Conservation (phyloP, 2,888 invertebrate species). For the Euplagia quadripunctaria region DNA sequence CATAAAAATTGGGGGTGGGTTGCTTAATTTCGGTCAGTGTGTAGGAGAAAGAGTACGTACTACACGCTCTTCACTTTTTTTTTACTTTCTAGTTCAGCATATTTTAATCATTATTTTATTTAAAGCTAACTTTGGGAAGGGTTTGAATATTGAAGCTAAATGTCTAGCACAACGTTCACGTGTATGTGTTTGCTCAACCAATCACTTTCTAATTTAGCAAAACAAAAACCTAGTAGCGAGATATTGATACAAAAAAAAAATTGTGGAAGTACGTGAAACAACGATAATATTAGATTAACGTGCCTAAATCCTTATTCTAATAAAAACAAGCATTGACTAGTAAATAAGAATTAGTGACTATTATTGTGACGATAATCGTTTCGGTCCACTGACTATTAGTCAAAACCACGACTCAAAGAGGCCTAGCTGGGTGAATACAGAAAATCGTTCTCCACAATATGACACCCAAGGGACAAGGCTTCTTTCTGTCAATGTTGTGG, state of each 20-base stretch:
- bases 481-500: neutral
- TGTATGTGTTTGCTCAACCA: neutral
- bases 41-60: too few species aligned
- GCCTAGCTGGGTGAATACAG: neutral
- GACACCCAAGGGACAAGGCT: neutral
- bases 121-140: neutral
- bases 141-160: neutral
- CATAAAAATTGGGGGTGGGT: neutral
- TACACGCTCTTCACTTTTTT: neutral
- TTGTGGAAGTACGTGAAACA: neutral
- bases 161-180: neutral
- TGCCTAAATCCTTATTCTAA: neutral
- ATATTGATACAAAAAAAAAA: neutral
- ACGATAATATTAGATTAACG: neutral
- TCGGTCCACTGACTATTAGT: neutral
- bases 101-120: neutral
- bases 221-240: neutral
- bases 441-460: neutral
- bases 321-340: neutral
- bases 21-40: too few species aligned
- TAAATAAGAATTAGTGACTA: neutral
- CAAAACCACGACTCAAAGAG: neutral
- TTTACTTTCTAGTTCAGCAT: neutral
- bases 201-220: neutral
- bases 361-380: neutral